Conservation (phyloP, 2,888 invertebrate species). For the Augiades crinisus region DNA sequence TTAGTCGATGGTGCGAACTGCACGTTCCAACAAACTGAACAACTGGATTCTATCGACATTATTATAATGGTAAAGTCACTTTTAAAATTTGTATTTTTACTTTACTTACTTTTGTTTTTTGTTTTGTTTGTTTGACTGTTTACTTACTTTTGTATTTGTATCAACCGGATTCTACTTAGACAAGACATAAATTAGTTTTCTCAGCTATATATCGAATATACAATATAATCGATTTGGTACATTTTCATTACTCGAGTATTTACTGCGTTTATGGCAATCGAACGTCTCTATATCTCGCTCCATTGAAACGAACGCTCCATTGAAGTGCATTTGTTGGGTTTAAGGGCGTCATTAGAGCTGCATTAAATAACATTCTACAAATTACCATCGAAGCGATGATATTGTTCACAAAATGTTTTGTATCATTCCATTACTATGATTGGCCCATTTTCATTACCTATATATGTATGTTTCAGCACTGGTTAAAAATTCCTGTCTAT, state of each 20-base stretch:
- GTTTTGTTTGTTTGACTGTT: no score
- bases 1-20: constrained; percentile 14
- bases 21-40: background rate
- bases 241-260: background rate
- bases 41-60: no score
- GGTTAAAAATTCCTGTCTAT: no score
- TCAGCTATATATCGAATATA: no score
- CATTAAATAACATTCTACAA: background rate
- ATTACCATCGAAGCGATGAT: background rate
- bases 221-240: background rate
- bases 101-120: no score
- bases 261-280: background rate
- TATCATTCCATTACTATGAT: background rate
- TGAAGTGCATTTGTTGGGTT: background rate
- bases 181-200: no score
- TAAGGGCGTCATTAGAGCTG: constrained; percentile 9
- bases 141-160: no score
- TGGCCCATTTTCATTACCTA: no score
- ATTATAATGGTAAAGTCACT: no score
- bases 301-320: background rate
- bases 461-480: no score
- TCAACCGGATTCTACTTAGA: no score
- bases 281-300: constrained; percentile 1
- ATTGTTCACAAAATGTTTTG: background rate
- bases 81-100: no score